phyloP scores from a whole-genome alignment of 53 echinoderm and acorn worm genomes.

The Patiria pectinifera region DNA sequence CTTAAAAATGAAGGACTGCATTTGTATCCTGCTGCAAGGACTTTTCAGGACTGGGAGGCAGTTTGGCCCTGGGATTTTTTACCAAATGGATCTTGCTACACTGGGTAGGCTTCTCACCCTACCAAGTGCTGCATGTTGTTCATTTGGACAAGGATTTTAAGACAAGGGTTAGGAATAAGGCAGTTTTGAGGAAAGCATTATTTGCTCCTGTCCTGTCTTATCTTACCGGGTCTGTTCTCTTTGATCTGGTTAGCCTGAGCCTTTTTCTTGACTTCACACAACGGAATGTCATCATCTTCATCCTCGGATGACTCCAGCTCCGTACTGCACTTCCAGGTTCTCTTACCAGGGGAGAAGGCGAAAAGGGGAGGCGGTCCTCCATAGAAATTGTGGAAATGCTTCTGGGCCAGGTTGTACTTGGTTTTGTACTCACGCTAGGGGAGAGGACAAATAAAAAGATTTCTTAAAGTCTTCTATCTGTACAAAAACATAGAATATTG shows the following conservation, averaged over 20 bases:
- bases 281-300: constrained; percentile 87
- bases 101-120: no score
- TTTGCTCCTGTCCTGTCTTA: neutral
- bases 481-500: neutral
- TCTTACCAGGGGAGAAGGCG: constrained; percentile 81
- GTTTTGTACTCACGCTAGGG: constrained; percentile 77
- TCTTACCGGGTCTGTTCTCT: constrained; percentile 25
- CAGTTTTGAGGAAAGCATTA: neutral
- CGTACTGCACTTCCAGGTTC: constrained; percentile 66
- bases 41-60: no score
- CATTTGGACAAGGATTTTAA: no score
- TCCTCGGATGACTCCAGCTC: constrained; percentile 55
- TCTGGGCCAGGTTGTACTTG: constrained; percentile 70
- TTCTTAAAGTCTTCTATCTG: neutral
- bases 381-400: constrained; percentile 79
- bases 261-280: constrained; percentile 85
- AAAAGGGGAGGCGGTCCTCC: constrained; percentile 84
- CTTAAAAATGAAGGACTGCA: no score
- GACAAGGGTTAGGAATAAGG: no score
- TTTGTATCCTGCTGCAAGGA: no score
- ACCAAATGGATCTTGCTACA: no score
- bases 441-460: neutral
- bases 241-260: constrained; percentile 61
- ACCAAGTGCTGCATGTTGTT: no score
- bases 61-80: no score